Base-by-base conservation (phyloP, 2,888 invertebrate species). In the Phortica okadai region DNA sequence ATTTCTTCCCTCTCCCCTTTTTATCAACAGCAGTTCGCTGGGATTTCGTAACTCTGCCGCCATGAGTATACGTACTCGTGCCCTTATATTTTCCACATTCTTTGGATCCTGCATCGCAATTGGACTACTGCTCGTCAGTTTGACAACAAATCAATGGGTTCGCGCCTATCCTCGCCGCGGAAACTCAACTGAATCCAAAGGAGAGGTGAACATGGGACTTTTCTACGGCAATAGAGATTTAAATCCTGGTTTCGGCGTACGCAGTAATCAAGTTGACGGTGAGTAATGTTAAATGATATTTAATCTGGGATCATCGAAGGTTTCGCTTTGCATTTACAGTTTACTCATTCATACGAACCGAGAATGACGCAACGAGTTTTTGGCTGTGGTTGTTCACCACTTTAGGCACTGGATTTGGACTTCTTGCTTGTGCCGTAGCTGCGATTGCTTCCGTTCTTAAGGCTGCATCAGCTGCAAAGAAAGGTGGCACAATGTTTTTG, bases 201-300 rank as follows among this genome's bases (percentile, higher is more conserved):
- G 97, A 0, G 93, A 93, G 81, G 94, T 97, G 78, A 94, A 95
- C 89, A 96, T 97, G 89, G 98, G 98, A 0, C 93, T 98, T 8
- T 97, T 98, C 88, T 95, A 95, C 85, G 98, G 98, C 0, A 94
- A 94, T 80, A 97, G 97, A 90, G 94, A 95, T 83, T 91, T 98
- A 54, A 95, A 97, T 90, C 94, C 94, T 77, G 96, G 95, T 3
- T 95, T 96, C 86, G 98, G 97, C 5, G 94, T 94, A 93, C 94
- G 97, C 87, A 93, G 93, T 74, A 93, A 95, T 88, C 94, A 95
- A 79, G 94, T 97, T 80, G 95, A 95, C 89, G 95, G 97, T 97
- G 91, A 93, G 81, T 58, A n/a, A 4, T 42, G 6, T 67, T 75
- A 10, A 11, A 74, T 41, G 0, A 59, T 59, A 59, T 16, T 6